Evolutionary conservation across 1,140 invertebrate species (phyloP).

Genomic region (Drosophila bifasciata): DNA sequence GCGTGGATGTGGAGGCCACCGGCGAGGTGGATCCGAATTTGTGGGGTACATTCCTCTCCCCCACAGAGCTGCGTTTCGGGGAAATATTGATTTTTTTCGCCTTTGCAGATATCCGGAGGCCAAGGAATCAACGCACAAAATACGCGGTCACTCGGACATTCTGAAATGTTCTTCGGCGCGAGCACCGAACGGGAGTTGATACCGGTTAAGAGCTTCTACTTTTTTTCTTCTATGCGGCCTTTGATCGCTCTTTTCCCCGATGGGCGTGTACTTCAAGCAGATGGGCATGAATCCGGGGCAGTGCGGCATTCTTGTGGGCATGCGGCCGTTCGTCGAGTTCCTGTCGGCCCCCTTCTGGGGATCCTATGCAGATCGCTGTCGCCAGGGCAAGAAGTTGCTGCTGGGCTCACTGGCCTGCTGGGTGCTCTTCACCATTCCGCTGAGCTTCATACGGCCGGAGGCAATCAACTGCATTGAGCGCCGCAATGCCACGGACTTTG

Average conservation of each 20-base stretch:
- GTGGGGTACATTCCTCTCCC: conserved; percentile 83
- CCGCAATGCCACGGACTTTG: conserved; percentile 88
- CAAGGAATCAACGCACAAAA: conserved; percentile 95
- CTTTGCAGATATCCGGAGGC: conserved; percentile 88
- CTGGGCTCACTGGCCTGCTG: conserved; percentile 96
- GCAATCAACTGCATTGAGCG: conserved; percentile 93
- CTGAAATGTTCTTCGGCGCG: conserved; percentile 91
- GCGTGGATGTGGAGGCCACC: conserved; percentile 89
- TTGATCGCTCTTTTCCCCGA: conserved; percentile 98
- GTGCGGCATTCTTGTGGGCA: conserved; percentile 95
- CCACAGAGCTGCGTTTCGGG: not conserved
- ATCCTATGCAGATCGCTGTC: conserved; percentile 95
- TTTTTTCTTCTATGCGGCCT: conserved; percentile 99
- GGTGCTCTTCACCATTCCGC: conserved; percentile 97
- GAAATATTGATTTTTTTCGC: too few species aligned
- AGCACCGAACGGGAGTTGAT: conserved; percentile 93
- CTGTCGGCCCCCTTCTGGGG: conserved; percentile 99
- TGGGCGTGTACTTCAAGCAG: conserved; percentile 99
- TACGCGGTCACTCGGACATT: conserved; percentile 92
- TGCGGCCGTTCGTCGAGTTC: conserved; percentile 98
- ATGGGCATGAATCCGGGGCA: conserved; percentile 99
- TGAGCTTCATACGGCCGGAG: conserved; percentile 97
- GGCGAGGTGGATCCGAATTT: conserved; percentile 90
- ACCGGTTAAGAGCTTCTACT: conserved; percentile 98
- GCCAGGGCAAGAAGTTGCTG: conserved; percentile 93